Evolutionary conservation across 2,888 invertebrate species (phyloP).

Genomic region (Tuta absoluta): DNA sequence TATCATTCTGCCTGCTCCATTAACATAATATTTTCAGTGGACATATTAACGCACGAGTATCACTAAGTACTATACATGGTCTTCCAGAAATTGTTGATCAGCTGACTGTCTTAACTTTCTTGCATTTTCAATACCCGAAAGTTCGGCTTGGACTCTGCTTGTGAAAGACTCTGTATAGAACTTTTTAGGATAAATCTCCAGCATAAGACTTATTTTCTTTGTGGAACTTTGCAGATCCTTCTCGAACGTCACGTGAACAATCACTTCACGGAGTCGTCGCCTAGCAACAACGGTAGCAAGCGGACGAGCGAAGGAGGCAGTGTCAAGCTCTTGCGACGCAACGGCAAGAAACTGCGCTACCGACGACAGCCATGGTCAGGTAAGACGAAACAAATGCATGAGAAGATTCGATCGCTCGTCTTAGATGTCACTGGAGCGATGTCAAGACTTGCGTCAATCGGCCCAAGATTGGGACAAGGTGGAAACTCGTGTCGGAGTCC

Average conservation of each 20-base stretch:
- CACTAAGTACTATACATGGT: not conserved
- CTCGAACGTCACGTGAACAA: conserved; percentile 96
- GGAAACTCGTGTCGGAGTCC: no score
- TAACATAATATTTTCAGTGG: conserved; percentile 1
- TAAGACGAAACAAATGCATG: conserved; percentile 65
- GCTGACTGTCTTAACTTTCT: not conserved
- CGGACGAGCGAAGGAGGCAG: conserved; percentile 85
- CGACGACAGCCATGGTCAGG: conserved; percentile 95
- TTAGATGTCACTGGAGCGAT: no score
- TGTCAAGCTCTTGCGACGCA: conserved; percentile 90
- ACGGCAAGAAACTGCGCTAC: conserved; percentile 93
- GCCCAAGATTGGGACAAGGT: no score
- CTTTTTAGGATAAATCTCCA: conserved; percentile 1
- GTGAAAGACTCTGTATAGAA: not conserved
- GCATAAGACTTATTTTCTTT: not conserved
- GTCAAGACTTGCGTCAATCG: no score
- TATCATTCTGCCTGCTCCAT: conserved; percentile 24
- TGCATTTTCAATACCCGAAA: not conserved
- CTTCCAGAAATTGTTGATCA: not conserved
- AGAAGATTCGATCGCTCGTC: no score
- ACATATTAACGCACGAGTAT: not conserved
- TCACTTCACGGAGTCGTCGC: conserved; percentile 88
- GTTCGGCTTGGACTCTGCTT: not conserved
- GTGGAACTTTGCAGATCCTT: conserved; percentile 82
- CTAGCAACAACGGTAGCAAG: conserved; percentile 82